These are phyloP conservation scores for Trichogramma evanescens DNA, from an alignment of 2,888 invertebrate genomes.

Conservation along the genomic window DNA sequence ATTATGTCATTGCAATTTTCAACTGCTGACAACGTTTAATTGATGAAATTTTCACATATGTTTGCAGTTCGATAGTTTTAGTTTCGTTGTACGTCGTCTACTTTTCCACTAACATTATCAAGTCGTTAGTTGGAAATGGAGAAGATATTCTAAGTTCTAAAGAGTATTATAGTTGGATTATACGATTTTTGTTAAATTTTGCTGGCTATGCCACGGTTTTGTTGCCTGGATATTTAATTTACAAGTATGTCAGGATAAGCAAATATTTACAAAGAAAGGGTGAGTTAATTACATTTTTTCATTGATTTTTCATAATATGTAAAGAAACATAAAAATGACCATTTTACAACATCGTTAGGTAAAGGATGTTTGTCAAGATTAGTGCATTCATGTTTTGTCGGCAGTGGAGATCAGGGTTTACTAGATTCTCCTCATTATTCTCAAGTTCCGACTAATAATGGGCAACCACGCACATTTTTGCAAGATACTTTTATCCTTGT, in stretches of 20 bases:
- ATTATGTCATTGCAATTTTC: neutral
- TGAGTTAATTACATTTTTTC: slow-evolving; percentile 36
- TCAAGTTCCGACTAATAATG: slow-evolving; percentile 31
- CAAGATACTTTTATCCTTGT: slow-evolving; percentile 58
- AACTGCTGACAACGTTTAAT: neutral
- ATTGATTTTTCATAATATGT: neutral
- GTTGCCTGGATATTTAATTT: slow-evolving; percentile 76
- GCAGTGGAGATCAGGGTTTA: slow-evolving; percentile 49
- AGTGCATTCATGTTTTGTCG: slow-evolving; percentile 52
- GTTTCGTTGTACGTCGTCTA: slow-evolving; percentile 48
- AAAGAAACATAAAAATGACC: neutral
- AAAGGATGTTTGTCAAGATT: slow-evolving; percentile 47
- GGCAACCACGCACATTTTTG: slow-evolving; percentile 49
- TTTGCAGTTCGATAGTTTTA: slow-evolving; percentile 47
- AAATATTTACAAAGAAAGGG: slow-evolving; percentile 76
- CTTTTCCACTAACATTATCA: slow-evolving; percentile 46
- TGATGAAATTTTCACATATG: slow-evolving; percentile 26
- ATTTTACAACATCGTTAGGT: slow-evolving; percentile 32
- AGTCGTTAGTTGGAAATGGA: slow-evolving; percentile 35
- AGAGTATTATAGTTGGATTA: slow-evolving; percentile 63
- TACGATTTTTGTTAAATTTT: slow-evolving; percentile 71
- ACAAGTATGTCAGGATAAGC: slow-evolving; percentile 69
- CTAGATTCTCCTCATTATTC: slow-evolving; percentile 38
- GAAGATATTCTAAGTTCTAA: slow-evolving; percentile 33
- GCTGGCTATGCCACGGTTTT: slow-evolving; percentile 84